These are phyloP conservation scores for Triplophysa tibetana DNA, from an alignment of 2,113 vertebrate genomes.

Conservation along the genomic window DNA sequence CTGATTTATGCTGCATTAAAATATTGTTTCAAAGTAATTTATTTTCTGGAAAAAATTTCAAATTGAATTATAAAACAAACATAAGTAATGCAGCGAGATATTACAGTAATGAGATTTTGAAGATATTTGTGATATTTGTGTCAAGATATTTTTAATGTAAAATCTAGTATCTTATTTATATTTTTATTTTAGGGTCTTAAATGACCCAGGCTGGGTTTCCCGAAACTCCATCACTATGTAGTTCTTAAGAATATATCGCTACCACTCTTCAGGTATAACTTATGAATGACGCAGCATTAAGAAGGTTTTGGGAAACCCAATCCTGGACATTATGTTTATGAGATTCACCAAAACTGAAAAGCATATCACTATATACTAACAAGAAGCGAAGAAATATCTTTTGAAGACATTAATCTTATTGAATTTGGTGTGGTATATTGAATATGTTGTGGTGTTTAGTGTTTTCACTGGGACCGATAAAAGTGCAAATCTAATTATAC, in stretches of 20 bases:
- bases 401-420: neutral
- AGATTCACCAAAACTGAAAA: constrained; percentile 1
- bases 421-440: neutral
- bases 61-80: neutral
- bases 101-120: neutral
- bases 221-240: too few species aligned
- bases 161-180: too few species aligned
- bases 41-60: neutral
- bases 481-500: constrained; percentile 9
- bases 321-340: neutral
- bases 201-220: neutral
- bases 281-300: too few species aligned
- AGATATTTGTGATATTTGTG: too few species aligned
- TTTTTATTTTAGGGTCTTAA: neutral
- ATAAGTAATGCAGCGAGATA: neutral
- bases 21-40: neutral
- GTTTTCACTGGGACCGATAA: constrained; percentile 22
- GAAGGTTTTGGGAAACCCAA: too few species aligned
- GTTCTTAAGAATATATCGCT: too few species aligned
- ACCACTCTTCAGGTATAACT: too few species aligned
- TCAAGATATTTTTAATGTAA: too few species aligned
- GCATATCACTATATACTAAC: constrained; percentile 13
- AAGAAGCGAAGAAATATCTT: constrained; percentile 18
- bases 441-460: constrained; percentile 1
- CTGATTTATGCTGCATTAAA: neutral